Evolutionary conservation across 2,113 vertebrate species (phyloP), one percentile per base, ranked within the genome.

Genomic region (Actinemys pallida): DNA sequence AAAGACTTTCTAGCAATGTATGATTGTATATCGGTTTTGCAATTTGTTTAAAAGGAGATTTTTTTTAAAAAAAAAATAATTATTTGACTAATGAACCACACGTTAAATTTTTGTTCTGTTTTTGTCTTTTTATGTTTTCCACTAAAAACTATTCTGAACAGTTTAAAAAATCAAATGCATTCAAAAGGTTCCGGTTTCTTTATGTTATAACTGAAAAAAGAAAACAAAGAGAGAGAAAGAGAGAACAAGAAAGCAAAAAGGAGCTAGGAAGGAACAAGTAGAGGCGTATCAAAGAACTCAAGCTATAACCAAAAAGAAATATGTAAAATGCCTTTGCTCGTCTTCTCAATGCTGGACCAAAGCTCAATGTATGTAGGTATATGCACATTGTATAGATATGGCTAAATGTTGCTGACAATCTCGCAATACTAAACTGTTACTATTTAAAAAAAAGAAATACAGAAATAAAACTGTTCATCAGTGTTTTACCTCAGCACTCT

Each of bases 341-440:
- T 99, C 98, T 99, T 99, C 98, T 99, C 98, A 99, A 99, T 97
- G 99, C 99, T 99, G 99, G 99, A 99, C 99, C 99, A 99, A 99
- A 99, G 99, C 98, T 99, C 99, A 99, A 98, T 98, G 97, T 98
- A 98, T 98, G 98, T 99, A 99, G 99, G 99, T 99, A 99, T 99
- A 99, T 99, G 99, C 99, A 99, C 99, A 99, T 99, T 99, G 99
- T 99, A 99, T 99, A 99, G 98, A 99, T 99, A 99, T 98, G 98
- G 99, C 99, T 99, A 99, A 98, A 99, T 98, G 98, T 99, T 98
- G 99, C 99, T 99, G 99, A 99, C 99, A 99, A 99, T 99, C 99
- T 99, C 81, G 96, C 99, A 99, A 99, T 99, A 99, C 98, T 98
- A 98, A 98, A 98, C 98, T 98, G 98, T 98, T 98, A 98, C 94